phyloP scores from a whole-genome alignment of 2,888 invertebrate species.

The Caenorhabditis doughertyi region DNA sequence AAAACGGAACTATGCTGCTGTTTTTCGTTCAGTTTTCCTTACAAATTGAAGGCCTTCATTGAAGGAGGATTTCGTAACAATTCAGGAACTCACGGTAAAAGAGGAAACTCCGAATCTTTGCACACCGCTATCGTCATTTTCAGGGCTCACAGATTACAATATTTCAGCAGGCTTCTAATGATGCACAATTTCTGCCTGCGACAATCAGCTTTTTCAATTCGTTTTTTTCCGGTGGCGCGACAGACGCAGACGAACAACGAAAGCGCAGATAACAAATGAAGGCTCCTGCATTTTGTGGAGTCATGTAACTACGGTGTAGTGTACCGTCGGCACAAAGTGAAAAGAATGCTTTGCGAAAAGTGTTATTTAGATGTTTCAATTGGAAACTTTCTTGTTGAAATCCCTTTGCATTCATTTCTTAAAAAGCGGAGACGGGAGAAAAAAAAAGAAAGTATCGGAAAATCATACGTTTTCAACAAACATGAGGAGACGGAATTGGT shows the following conservation, averaged over 20 bases:
- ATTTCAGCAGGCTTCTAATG: slow-evolving; percentile 9
- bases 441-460: background rate
- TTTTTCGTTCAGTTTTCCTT: background rate
- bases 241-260: slow-evolving; percentile 4
- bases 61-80: background rate
- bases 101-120: slow-evolving; percentile 8
- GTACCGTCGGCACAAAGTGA: background rate
- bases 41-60: background rate
- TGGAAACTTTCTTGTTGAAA: background rate
- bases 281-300: slow-evolving; percentile 10
- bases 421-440: background rate
- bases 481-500: slow-evolving; percentile 18
- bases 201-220: slow-evolving; percentile 34
- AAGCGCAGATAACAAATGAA: slow-evolving; percentile 30
- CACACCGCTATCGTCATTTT: background rate
- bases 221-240: slow-evolving; percentile 9
- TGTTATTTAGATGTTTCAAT: too few species aligned
- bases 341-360: background rate
- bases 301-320: slow-evolving; percentile 20
- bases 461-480: slow-evolving; percentile 19
- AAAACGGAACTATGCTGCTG: background rate
- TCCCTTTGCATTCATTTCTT: background rate
- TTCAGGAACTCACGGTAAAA: slow-evolving; percentile 30
- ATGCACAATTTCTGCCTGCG: slow-evolving; percentile 1
- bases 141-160: background rate